A percentile compares a stretch with the other conserved stretches of the same genome.
Evolutionary conservation across 2,113 vertebrate genomes (phyloP).

Genomic region (Pangasianodon hypophthalmus): DNA sequence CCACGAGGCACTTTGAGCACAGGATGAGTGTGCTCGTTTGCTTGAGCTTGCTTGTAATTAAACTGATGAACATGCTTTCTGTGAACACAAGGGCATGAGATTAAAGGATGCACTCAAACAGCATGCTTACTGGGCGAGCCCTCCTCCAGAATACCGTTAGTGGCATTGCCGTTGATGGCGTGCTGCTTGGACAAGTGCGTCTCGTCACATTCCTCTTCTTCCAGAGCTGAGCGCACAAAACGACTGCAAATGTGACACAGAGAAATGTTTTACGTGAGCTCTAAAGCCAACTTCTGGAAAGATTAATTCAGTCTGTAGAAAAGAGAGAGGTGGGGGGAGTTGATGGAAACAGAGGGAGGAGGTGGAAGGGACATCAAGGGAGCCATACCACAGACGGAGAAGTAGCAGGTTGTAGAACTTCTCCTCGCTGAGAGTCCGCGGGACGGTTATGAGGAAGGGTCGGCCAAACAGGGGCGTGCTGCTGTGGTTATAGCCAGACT

Average conservation of each 20-base stretch:
- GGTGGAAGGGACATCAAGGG: too few species aligned
- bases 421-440: conserved; percentile 92
- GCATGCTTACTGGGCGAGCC: conserved; percentile 90
- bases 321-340: background rate
- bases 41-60: background rate
- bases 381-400: conserved; percentile 86
- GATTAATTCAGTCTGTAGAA: background rate
- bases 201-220: conserved; percentile 85
- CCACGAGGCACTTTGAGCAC: background rate
- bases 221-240: conserved; percentile 68
- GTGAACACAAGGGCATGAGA: background rate
- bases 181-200: conserved; percentile 84
- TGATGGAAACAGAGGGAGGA: background rate
- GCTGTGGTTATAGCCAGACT: conserved; percentile 93
- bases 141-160: conserved; percentile 93
- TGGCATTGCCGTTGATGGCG: conserved; percentile 89
- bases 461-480: conserved; percentile 92
- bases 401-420: conserved; percentile 96
- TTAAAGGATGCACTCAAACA: conserved; percentile 26
- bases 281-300: too few species aligned
- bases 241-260: conserved; percentile 64
- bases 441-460: conserved; percentile 94
- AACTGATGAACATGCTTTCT: conserved; percentile 14
- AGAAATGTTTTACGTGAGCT: background rate
- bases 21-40: background rate